These are phyloP conservation scores for Cyclophora albipunctata DNA, from an alignment of 2,888 invertebrate species.

Conservation along the genomic window DNA sequence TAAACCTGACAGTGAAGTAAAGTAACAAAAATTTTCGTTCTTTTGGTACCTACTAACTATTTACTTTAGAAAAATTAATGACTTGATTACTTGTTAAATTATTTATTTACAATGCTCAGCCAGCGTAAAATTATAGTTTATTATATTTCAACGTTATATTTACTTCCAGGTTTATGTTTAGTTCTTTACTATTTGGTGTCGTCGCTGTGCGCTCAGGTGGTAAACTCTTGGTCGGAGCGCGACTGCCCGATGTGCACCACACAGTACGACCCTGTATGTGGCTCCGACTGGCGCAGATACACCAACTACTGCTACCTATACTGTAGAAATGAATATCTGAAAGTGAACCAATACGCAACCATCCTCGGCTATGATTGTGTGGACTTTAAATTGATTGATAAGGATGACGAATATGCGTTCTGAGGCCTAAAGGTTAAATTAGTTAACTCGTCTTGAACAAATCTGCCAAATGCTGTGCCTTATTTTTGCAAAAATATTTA, in stretches of 20 bases:
- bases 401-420: background rate
- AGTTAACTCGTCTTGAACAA: too few relatives aligned
- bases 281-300: constrained; percentile 26
- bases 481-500: too few relatives aligned
- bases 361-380: constrained; percentile 25
- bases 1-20: too few relatives aligned
- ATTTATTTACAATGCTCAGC: too few relatives aligned
- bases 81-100: too few relatives aligned
- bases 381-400: constrained; percentile 11
- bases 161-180: background rate
- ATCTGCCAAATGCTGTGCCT: too few relatives aligned
- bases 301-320: constrained; percentile 30
- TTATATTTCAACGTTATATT: too few relatives aligned
- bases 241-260: constrained; percentile 29
- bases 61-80: too few relatives aligned
- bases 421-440: background rate
- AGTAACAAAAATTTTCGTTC: too few relatives aligned
- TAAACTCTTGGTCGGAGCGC: constrained; percentile 17
- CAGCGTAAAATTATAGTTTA: too few relatives aligned
- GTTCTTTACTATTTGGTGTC: background rate
- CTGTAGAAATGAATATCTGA: constrained; percentile 26
- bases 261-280: constrained; percentile 38
- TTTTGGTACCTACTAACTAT: too few relatives aligned
- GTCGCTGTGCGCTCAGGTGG: background rate
- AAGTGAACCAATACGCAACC: constrained; percentile 7